These are phyloP conservation scores for Drosophila tanythrix DNA, from an alignment of 2,888 invertebrate genomes.

Conservation along the genomic window DNA sequence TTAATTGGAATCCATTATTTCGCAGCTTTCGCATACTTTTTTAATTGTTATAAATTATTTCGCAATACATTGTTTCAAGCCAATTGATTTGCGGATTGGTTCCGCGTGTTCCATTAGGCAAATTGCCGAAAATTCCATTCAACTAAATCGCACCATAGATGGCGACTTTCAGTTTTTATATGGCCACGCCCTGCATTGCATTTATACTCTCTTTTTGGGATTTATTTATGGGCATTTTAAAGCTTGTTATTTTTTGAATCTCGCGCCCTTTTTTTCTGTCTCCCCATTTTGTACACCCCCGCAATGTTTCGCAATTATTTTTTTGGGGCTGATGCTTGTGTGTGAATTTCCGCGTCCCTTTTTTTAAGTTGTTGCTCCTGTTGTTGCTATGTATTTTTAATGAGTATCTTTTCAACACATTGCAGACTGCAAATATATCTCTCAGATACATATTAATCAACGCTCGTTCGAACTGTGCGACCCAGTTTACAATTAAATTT, in stretches of 20 bases:
- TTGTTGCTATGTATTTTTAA: conserved; percentile 64
- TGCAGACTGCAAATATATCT: conserved; percentile 42
- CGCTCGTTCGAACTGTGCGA: conserved; percentile 42
- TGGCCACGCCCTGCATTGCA: conserved; percentile 41
- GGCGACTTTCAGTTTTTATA: conserved; percentile 19
- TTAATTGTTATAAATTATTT: conserved; percentile 4
- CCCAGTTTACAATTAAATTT: conserved; percentile 69
- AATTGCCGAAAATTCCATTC: conserved; percentile 40
- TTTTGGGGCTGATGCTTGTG: conserved; percentile 16
- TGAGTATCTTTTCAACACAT: conserved; percentile 64
- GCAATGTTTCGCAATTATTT: conserved; percentile 36
- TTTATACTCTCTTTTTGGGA: conserved; percentile 6
- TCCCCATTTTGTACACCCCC: conserved; percentile 36
- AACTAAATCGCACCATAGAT: conserved; percentile 26
- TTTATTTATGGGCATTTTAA: conserved; percentile 74
- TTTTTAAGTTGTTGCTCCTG: neutral
- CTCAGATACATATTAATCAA: conserved; percentile 50
- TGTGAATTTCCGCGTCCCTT: conserved; percentile 7
- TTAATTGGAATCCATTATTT: conserved; percentile 3
- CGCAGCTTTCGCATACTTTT: neutral
- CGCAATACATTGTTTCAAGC: conserved; percentile 16
- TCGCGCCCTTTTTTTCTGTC: conserved; percentile 63
- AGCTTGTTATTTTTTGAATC: conserved; percentile 75
- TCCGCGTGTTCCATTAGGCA: conserved; percentile 46
- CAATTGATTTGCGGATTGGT: conserved; percentile 48